Evolutionary conservation across 2,888 invertebrate species (phyloP).

Genomic region (Tyria jacobaeae): DNA sequence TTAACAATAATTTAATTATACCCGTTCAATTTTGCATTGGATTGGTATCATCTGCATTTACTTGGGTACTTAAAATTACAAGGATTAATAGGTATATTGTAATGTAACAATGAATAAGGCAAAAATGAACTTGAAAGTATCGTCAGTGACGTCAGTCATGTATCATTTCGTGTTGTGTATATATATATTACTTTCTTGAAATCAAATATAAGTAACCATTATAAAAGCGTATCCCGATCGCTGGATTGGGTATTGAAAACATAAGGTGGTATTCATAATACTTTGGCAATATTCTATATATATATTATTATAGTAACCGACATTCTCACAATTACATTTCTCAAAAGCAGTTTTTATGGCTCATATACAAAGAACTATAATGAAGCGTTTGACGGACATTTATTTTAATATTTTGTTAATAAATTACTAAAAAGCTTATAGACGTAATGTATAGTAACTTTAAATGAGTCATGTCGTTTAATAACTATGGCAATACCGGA

Average conservation of each 20-base stretch:
- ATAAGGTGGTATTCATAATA: constrained; percentile 14
- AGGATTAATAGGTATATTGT: too few species aligned
- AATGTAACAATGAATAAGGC: too few species aligned
- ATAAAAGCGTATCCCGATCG: constrained; percentile 3
- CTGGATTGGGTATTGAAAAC: constrained; percentile 4
- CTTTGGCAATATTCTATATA: constrained; percentile 50
- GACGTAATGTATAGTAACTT: constrained; percentile 26
- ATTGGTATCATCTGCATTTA: too few species aligned
- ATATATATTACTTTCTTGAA: too few species aligned
- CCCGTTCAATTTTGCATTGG: too few species aligned
- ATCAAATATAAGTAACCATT: too few species aligned
- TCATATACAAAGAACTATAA: constrained; percentile 20
- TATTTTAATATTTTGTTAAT: constrained; percentile 25
- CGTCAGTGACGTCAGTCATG: not conserved
- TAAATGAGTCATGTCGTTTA: constrained; percentile 23
- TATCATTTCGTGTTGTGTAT: too few species aligned
- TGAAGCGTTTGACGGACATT: constrained; percentile 36
- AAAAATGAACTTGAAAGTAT: too few species aligned
- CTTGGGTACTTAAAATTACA: too few species aligned
- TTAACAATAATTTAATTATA: too few species aligned
- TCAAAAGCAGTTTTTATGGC: not conserved
- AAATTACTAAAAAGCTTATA: constrained; percentile 25
- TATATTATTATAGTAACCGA: constrained; percentile 1
- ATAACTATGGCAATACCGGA: constrained; percentile 46
- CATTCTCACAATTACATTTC: constrained; percentile 7